Conservation (phyloP, 1,140 invertebrate genomes). For the Drosophila rufa region DNA sequence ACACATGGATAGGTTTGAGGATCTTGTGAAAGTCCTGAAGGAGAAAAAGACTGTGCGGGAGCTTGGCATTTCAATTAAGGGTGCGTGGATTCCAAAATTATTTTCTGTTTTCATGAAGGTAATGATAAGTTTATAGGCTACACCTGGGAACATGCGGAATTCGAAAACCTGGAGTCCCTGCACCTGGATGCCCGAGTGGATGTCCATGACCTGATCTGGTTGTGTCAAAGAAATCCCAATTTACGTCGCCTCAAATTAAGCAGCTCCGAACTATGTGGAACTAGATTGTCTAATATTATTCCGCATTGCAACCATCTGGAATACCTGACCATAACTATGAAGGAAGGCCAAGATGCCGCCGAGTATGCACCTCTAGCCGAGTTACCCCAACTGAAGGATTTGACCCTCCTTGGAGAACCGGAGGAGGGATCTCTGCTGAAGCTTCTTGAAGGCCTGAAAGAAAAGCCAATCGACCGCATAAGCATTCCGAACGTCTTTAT, state of each 20-base stretch:
- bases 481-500: background rate
- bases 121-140: background rate
- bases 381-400: background rate
- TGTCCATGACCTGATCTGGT: background rate
- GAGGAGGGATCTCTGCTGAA: constrained; percentile 3
- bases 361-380: constrained; percentile 3
- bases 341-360: background rate
- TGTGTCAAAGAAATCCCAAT: constrained; percentile 5
- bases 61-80: background rate
- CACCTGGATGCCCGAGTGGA: background rate
- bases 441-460: background rate
- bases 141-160: background rate
- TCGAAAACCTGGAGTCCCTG: background rate
- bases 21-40: background rate
- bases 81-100: background rate
- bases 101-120: background rate
- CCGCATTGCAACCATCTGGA: constrained; percentile 14
- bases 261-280: background rate
- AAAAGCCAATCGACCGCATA: background rate
- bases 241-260: constrained; percentile 2
- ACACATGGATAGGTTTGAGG: constrained; percentile 8
- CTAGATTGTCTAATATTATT: constrained; percentile 3
- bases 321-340: constrained; percentile 5
- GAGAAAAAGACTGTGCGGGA: background rate
- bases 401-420: constrained; percentile 8